Base-by-base conservation (phyloP, 2,113 vertebrate species). In the Pygoscelis adeliae region DNA sequence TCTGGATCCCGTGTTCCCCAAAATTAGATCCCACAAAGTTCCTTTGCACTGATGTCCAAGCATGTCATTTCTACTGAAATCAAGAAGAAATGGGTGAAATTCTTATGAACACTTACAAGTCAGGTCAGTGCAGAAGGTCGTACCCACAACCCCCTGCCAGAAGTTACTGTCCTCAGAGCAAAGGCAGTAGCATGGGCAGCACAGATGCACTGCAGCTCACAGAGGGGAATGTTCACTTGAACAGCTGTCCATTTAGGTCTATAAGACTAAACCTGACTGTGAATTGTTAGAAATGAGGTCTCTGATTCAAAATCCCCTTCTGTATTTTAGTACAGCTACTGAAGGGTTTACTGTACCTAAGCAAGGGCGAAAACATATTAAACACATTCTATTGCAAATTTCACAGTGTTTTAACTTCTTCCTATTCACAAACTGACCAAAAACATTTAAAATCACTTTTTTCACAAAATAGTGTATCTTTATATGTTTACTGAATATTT, bases 51-150 rank as follows among this genome's bases (percentile, higher is more conserved):
- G 36, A 53, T 6, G 12, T 36, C 18, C 21, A 42, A 38, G 3
- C 3, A 3, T 11, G 26, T 53, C 14, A 66, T 53, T 66, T 83
- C 16, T 38, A 42, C 22, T 19, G 19, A 78, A 87, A 65, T 38
- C 9, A 52, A 32, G 50, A 63, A 38, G 11, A 82, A 74, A 58
- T 32, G 5, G 13, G 7, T 66, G 18, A 38, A 53, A 73, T 61
- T 47, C 25, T 70, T 26, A 46, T 4, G 10, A 62, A 55, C 0
- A 0, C 5, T 25, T 22, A 4, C 21, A 49, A 61, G 26, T 13
- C 21, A 25, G 5, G 20, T 32, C 34, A 47, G 8, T 13, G 36
- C 6, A 49, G 52, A 26, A 53, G 15, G 22, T 30, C 22, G 56
- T 21, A 38, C 13, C 9, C 11, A 50, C 11, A 40, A 42, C 6